Base-by-base conservation (phyloP, 2,113 vertebrate genomes). In the Micronycteris hirsuta region DNA sequence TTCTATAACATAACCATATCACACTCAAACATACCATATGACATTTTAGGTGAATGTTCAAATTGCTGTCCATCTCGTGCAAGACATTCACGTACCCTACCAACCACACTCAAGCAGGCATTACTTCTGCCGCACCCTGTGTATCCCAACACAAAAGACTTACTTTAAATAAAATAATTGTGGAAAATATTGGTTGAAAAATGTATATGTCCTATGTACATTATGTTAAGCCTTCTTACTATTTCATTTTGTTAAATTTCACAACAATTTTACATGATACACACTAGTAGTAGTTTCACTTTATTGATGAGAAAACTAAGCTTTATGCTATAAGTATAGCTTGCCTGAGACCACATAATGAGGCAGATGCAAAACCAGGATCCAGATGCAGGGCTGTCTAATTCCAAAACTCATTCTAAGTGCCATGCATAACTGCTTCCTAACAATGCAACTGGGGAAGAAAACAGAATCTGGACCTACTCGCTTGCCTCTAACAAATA, bases 221-320 rank as follows among this genome's bases (percentile, higher is more conserved):
- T 22, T n/a, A 58, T n/a, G 6, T 14, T 84, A 80, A 76, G 70
- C 56, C 47, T 77, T 96, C 67, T 38, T 81, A 63, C 52, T 65
- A 22, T 36, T 86, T 49, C 12, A 43, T 28, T 71, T 38, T 67
- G 24, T 95, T 93, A 49, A n/a, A 67, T 86, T 89, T 89, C 33
- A 73, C 83, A 82, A 89, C 54, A 81, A 89, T 61, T 45, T 80
- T 5, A 17, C 19, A 8, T 41, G 38, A 85, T 33, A 52, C 33
- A n/a, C 36, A 68, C 2, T 31, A 65, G 38, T 74, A 22, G 84
- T 83, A 80, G 52, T 14, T 20, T 76, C 3, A 70, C 26, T 87
- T 83, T 74, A 80, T 8, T 94, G 17, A 74, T 26, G 22, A 95
- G 17, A 93, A 94, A 68, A 92, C 13, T 68, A 54, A 95, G 43